phyloP scores from a whole-genome alignment of 1,140 invertebrate genomes.

The Solenopsis invicta region DNA sequence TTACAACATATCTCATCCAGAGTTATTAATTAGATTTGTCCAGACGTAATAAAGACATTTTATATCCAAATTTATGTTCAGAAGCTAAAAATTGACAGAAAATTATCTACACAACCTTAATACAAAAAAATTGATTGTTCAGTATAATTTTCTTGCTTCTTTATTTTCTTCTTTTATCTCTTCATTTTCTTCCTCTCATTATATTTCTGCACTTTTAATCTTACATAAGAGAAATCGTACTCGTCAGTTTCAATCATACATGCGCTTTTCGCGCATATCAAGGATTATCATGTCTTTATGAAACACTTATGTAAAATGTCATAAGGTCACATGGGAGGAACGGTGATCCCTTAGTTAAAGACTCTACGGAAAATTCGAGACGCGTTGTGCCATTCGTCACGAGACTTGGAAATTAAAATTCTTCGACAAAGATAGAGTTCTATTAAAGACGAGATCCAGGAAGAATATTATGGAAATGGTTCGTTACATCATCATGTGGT shows the following conservation, averaged over 20 bases:
- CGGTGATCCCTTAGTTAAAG: not conserved
- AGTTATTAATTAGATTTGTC: no score
- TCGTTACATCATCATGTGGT: slow-evolving; percentile 26
- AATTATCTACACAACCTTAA: no score
- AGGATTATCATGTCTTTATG: not conserved
- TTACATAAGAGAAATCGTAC: not conserved
- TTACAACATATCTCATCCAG: no score
- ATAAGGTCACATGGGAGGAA: not conserved
- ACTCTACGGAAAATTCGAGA: not conserved
- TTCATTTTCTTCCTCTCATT: not conserved
- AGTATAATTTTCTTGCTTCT: not conserved
- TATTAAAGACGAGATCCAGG: slow-evolving; percentile 35
- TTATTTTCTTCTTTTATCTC: not conserved
- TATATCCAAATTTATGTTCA: no score
- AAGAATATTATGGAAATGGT: slow-evolving; percentile 46
- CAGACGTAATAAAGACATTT: no score
- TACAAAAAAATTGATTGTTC: no score
- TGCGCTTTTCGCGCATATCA: not conserved
- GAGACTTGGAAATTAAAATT: slow-evolving; percentile 7
- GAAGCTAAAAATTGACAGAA: no score
- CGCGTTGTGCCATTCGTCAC: not conserved
- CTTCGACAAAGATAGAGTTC: not conserved
- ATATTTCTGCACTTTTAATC: not conserved
- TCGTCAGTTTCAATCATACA: not conserved
- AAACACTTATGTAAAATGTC: not conserved